phyloP scores from a whole-genome alignment of 2,113 vertebrate species.

The Planiliza haematocheilus region DNA sequence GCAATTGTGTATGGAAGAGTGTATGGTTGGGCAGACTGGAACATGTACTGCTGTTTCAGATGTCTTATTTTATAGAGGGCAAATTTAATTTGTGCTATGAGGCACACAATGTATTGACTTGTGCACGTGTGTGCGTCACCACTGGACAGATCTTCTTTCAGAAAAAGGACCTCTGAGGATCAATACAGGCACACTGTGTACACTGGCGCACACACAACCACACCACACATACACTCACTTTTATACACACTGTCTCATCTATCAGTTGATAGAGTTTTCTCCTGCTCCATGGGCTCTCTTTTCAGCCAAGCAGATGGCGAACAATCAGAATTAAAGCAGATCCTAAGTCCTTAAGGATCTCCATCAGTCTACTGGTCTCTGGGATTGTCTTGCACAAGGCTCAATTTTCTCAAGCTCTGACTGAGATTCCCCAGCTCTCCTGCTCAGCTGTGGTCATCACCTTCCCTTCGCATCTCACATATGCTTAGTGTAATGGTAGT shows the following conservation, averaged over 20 bases:
- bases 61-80: conserved; percentile 42
- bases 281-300: conserved; percentile 65
- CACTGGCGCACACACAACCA: conserved; percentile 52
- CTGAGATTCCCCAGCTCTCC: conserved; percentile 38
- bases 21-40: conserved; percentile 37
- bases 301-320: conserved; percentile 78
- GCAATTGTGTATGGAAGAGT: conserved; percentile 41
- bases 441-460: conserved; percentile 9
- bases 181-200: conserved; percentile 68
- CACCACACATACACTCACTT: conserved; percentile 47
- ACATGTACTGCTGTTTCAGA: conserved; percentile 46
- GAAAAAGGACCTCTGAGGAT: conserved; percentile 75
- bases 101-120: conserved; percentile 32
- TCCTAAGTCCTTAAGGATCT: conserved; percentile 76
- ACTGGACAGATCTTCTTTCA: conserved; percentile 76
- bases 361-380: conserved; percentile 72
- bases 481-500: conserved; percentile 8
- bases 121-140: conserved; percentile 63
- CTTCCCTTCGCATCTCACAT: conserved; percentile 1
- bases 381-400: conserved; percentile 52
- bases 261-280: conserved; percentile 74
- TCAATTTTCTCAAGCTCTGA: conserved; percentile 61
- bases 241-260: conserved; percentile 69
- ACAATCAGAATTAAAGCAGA: conserved; percentile 81
- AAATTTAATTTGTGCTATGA: conserved; percentile 28